Base-by-base conservation (phyloP, 2,113 vertebrate genomes). In the Hemichromis elongatus region DNA sequence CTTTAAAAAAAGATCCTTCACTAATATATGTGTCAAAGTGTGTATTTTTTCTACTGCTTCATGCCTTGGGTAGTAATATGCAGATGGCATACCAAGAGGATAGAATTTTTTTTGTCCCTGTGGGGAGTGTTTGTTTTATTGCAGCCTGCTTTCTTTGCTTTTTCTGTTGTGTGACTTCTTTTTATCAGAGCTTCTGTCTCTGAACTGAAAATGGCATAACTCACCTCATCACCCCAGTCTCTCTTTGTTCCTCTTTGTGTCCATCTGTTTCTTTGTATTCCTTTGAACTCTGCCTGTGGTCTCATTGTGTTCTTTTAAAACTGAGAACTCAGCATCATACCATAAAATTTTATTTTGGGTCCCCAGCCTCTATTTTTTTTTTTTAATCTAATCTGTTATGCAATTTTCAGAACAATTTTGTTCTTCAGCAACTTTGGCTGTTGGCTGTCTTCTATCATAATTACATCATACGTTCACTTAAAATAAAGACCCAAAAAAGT, bases 201-300 rank as follows among this genome's bases (percentile, higher is more conserved):
- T 85, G 77, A 85, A 85, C 87, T 88, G 77, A 42, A 35, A 63
- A 90, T 55, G 87, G 87, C 77, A 92, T 84, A 92, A 78, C 87
- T 89, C 82, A 93, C 89, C 89, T 90, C 79, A 88, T 94, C 86
- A 86, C 81, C 85, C 89, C 56, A 55, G 75, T 91, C 42, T 80
- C 50, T 21, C 35, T 83, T 77, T 88, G 77, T 79, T 88, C 81
- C 52, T 47, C 53, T 92, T 91, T 78, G 86, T 86, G 82, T 90
- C 93, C 90, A 92, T 93, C 88, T 92, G 90, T 85, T 91, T 89
- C 85, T 88, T 61, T 92, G 79, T 86, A 88, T 86, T 78, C 83
- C 88, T 92, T 84, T 87, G 83, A 93, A 92, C 87, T 84, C 77
- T 82, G 19, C 86, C 56, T 63, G 47, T 57, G 85, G 66, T 82